phyloP scores from a whole-genome alignment of 2,113 vertebrate genomes.

The Castor canadensis region DNA sequence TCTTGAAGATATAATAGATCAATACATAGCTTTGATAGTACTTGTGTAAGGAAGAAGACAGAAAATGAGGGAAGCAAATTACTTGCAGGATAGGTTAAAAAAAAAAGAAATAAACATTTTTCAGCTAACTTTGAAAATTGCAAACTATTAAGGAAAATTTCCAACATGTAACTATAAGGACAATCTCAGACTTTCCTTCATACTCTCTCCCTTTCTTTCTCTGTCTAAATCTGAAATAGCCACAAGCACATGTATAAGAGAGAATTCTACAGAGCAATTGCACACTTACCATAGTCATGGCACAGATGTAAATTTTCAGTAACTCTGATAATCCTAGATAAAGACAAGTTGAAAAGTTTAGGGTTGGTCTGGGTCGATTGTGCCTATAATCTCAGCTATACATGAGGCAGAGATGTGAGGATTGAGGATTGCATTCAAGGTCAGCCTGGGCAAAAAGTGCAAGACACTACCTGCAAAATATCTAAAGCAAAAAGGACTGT shows the following conservation, averaged over 20 bases:
- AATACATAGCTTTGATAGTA: background rate
- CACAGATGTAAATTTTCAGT: background rate
- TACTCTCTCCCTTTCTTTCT: background rate
- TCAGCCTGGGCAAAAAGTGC: too few species aligned
- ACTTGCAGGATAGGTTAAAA: background rate
- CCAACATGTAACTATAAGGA: background rate
- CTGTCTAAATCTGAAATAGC: background rate
- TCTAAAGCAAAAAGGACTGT: too few species aligned
- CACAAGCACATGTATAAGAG: background rate
- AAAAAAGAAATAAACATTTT: background rate
- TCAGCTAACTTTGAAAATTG: background rate
- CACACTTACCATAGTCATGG: background rate
- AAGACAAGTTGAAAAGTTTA: too few species aligned
- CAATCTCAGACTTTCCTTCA: background rate
- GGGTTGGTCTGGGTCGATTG: too few species aligned
- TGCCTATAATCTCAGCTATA: too few species aligned
- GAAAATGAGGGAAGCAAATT: background rate
- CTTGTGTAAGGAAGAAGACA: too few species aligned
- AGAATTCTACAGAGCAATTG: background rate
- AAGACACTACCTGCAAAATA: too few species aligned
- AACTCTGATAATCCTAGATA: background rate
- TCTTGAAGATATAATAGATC: background rate
- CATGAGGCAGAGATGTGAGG: too few species aligned
- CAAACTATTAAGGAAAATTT: background rate
- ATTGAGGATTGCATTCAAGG: too few species aligned